Evolutionary conservation across 2,888 invertebrate species (phyloP).

Genomic region (Meta bourneti): DNA sequence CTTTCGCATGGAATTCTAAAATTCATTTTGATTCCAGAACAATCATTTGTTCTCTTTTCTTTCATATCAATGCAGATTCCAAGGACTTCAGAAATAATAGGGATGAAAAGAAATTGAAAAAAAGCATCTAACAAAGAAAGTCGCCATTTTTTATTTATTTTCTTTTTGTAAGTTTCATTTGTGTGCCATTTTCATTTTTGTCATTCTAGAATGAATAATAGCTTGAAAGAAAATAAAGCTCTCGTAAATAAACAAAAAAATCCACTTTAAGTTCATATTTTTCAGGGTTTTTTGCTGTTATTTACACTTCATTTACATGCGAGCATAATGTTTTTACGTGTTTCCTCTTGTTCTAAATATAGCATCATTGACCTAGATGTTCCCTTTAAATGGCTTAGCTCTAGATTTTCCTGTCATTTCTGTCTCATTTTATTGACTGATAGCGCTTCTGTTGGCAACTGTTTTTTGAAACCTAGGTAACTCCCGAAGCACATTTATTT

Average conservation of each 20-base stretch:
- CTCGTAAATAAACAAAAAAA: conserved; percentile 24
- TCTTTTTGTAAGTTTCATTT: conserved; percentile 18
- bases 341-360: conserved; percentile 58
- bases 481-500: not conserved
- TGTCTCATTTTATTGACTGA: conserved; percentile 28
- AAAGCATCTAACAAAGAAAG: conserved; percentile 17
- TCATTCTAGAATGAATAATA: conserved; percentile 55
- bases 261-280: conserved; percentile 28
- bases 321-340: conserved; percentile 45
- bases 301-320: conserved; percentile 57
- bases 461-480: not conserved
- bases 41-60: conserved; percentile 53
- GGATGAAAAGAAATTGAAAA: not conserved
- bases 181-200: conserved; percentile 39
- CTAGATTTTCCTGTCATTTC: conserved; percentile 1
- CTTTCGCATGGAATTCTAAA: conserved; percentile 40
- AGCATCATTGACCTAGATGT: conserved; percentile 49
- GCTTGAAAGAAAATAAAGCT: conserved; percentile 34
- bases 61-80: conserved; percentile 37
- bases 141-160: not conserved
- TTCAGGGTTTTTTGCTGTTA: conserved; percentile 41
- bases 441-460: not conserved
- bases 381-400: conserved; percentile 14
- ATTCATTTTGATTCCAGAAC: conserved; percentile 48
- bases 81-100: conserved; percentile 18